phyloP scores from a whole-genome alignment of 2,797 vertebrate genomes.

The Sciaenops ocellatus region DNA sequence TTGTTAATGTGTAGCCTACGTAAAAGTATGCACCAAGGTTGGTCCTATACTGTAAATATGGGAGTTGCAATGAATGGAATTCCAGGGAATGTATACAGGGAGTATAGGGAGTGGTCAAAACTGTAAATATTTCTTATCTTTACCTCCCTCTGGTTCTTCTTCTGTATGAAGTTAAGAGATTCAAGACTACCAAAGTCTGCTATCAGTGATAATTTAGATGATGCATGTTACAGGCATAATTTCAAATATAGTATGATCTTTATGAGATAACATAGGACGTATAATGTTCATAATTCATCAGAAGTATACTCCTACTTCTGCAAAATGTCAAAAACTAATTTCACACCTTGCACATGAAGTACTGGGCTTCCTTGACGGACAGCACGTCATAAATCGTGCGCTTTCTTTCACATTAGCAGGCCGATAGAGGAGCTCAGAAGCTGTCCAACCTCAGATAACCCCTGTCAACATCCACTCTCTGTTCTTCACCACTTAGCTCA shows the following conservation, averaged over 20 bases:
- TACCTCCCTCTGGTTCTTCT: not conserved
- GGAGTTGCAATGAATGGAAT: constrained; percentile 48
- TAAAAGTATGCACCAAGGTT: not conserved
- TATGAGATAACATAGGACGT: not conserved
- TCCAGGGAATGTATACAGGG: constrained; percentile 15
- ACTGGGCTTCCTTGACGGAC: not conserved
- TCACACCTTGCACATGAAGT: too few species aligned
- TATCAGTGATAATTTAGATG: constrained; percentile 2
- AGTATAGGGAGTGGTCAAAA: constrained; percentile 28
- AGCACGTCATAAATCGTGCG: not conserved
- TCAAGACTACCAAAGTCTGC: not conserved
- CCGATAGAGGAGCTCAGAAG: constrained; percentile 19
- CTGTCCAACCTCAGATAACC: constrained; percentile 64
- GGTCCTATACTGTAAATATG: constrained; percentile 19
- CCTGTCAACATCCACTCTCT: constrained; percentile 68
- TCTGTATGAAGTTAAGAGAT: not conserved
- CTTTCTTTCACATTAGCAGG: constrained; percentile 1
- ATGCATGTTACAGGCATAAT: not conserved
- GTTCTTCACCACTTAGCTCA: constrained; percentile 59
- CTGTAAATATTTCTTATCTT: constrained; percentile 57
- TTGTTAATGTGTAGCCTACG: constrained; percentile 5
- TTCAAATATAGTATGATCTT: not conserved
- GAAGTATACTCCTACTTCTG: not conserved
- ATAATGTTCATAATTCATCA: not conserved
- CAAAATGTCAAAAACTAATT: not conserved